A percentile compares a stretch with the other conserved stretches of the same genome.
phyloP scores from a whole-genome alignment of 2,113 vertebrate species.

The Carassius gibelio region DNA sequence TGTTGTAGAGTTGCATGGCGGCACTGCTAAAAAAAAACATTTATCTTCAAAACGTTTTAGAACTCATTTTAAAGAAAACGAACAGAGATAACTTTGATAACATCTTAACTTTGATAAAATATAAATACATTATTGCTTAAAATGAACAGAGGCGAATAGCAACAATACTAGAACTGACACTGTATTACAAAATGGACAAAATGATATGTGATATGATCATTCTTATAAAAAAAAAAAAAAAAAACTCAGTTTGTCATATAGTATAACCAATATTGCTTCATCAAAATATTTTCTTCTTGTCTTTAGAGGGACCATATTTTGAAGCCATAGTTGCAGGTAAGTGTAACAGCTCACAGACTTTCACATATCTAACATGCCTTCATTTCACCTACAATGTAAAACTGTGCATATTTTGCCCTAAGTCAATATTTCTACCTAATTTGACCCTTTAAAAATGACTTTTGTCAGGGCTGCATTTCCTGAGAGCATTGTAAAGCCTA shows the following conservation, averaged over 20 bases:
- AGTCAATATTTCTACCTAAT: not conserved
- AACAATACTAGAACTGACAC: too few relatives aligned
- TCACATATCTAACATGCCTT: not conserved
- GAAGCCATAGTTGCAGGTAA: slow-evolving; percentile 59
- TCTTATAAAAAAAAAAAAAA: not conserved
- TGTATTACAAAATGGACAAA: not conserved
- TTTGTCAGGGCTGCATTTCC: not conserved
- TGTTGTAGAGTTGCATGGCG: not conserved
- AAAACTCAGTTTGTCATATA: not conserved
- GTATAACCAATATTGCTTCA: not conserved
- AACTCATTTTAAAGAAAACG: not conserved
- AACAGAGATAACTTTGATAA: not conserved
- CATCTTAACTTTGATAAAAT: not conserved
- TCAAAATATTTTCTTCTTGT: not conserved
- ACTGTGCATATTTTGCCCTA: not conserved
- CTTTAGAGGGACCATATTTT: slow-evolving; percentile 48
- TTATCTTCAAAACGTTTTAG: not conserved
- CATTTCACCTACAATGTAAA: not conserved
- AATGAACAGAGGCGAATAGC: not conserved
- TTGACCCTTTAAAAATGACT: not conserved
- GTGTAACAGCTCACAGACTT: slow-evolving; percentile 18
- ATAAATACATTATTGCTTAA: not conserved
- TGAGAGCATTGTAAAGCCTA: not conserved
- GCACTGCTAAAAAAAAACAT: not conserved
- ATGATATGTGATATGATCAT: not conserved